These are phyloP conservation scores for Rhabdomys pumilio DNA, from an alignment of 2,797 vertebrate species.

Conservation along the genomic window DNA sequence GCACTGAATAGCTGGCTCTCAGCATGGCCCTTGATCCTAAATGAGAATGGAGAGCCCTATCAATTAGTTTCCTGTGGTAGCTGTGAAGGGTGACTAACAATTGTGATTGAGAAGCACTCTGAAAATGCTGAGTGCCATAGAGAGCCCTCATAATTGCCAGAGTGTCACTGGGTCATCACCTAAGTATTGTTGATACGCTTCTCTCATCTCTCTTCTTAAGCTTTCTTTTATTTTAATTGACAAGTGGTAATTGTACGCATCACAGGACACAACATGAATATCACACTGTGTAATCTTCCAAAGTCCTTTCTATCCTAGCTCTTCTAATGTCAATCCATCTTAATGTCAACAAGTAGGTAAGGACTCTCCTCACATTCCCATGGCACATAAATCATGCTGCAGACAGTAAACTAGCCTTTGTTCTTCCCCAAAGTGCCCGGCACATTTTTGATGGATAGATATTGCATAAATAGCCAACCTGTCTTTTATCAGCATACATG, in stretches of 20 bases:
- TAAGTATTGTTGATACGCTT: not conserved
- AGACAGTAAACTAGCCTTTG: not conserved
- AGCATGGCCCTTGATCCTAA: slow-evolving; percentile 39
- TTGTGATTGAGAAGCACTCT: slow-evolving; percentile 51
- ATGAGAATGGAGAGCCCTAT: slow-evolving; percentile 21
- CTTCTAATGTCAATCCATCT: not conserved
- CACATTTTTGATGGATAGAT: not conserved
- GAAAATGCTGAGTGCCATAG: slow-evolving; percentile 19
- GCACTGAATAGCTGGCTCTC: not conserved
- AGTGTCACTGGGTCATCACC: slow-evolving; percentile 28
- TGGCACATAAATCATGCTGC: not conserved
- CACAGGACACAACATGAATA: not conserved
- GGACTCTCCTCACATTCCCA: not conserved
- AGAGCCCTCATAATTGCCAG: slow-evolving; percentile 22
- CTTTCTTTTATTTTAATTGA: slow-evolving; percentile 17
- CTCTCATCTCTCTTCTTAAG: not conserved
- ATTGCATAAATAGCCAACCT: not conserved
- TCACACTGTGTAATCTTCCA: not conserved
- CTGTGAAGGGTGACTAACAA: slow-evolving; percentile 51
- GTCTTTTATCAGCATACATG: not conserved
- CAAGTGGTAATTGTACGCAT: not conserved
- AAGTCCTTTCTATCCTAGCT: not conserved
- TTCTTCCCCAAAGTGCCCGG: not conserved
- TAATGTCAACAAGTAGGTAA: not conserved
- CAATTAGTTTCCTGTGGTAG: slow-evolving; percentile 58